A percentile compares a stretch with the other conserved stretches of the same genome.
Evolutionary conservation across 2,797 vertebrate genomes (phyloP).

Genomic region (Glossophaga mutica): DNA sequence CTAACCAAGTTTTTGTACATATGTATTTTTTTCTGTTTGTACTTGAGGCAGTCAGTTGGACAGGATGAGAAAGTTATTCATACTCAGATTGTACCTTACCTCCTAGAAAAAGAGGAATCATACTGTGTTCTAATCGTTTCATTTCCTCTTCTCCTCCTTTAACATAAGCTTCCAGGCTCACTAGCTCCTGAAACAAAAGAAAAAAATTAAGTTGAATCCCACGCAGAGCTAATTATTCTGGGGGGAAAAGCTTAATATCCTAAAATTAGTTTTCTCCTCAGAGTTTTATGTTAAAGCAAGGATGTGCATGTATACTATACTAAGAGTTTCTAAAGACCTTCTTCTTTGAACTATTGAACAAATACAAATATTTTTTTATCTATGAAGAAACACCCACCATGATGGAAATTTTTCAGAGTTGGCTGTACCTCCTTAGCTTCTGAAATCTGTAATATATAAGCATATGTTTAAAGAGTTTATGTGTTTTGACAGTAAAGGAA

Average conservation of each 20-base stretch:
- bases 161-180: slow-evolving; percentile 45
- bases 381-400: background rate
- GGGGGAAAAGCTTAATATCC: slow-evolving; percentile 37
- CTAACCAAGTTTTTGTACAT: background rate
- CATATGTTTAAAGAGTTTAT: background rate
- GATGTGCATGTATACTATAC: slow-evolving; percentile 1
- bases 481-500: background rate
- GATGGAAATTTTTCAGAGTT: background rate
- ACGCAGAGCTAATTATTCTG: slow-evolving; percentile 63
- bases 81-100: slow-evolving; percentile 24
- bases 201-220: slow-evolving; percentile 39
- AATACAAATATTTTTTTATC: background rate
- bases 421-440: background rate
- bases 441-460: background rate
- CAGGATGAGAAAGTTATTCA: slow-evolving; percentile 13
- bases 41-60: background rate
- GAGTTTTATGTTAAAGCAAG: slow-evolving; percentile 53
- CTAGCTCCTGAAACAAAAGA: slow-evolving; percentile 55
- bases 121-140: slow-evolving; percentile 41
- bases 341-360: background rate
- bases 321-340: slow-evolving; percentile 8
- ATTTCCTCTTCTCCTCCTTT: slow-evolving; percentile 53
- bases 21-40: background rate
- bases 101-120: slow-evolving; percentile 28
- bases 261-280: slow-evolving; percentile 63